Evolutionary conservation across 2,888 invertebrate species (phyloP), one percentile per base, ranked within the genome.

Genomic region (Deilephila elpenor): DNA sequence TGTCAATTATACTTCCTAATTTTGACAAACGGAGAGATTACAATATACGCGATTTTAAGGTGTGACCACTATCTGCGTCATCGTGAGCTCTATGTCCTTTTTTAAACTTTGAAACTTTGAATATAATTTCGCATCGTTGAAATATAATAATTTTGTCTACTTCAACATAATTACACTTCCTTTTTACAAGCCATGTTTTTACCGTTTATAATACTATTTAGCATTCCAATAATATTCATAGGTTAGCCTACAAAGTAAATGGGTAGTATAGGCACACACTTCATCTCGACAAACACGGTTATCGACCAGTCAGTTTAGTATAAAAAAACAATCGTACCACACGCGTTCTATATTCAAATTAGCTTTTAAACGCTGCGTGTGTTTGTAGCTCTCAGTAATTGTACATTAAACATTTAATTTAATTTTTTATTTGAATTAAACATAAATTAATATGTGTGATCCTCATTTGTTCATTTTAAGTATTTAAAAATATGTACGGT

Each of bases 301-400:
- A 71, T 59, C 56, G 71, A n/a, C 19, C n/a, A 71, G 59, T 71
- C 71, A 59, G 56, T 71, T 34, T 59, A 34, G 53, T 19, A 59
- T 56, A 59, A 71, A 71, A 59, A 71, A 71, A 71, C 59, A 71
- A 71, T 59, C 59, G 34, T 14, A 59, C 20, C 71, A 71, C 59
- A 59, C 71, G 56, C 20, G 14, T 71, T 20, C 11, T 17, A 71
- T 20, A 59, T 34, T 53, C 59, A 34, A 34, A 25, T 59, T 64
- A 17, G n/a, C 20, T 73, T 73, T 44, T 25, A 17, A 60, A 60
- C 70, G 56, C 19, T 17, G 59, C 7, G 67, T 61, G 70, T 60
- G 44, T 11, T 44, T 70, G 17, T 37, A 72, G 37, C 17, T 20
- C 44, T 44, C 44, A 37, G 37, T 64, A 11, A 64, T n/a, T 25